phyloP scores from a whole-genome alignment of 1,140 invertebrate species.

The Bombus picipes region DNA sequence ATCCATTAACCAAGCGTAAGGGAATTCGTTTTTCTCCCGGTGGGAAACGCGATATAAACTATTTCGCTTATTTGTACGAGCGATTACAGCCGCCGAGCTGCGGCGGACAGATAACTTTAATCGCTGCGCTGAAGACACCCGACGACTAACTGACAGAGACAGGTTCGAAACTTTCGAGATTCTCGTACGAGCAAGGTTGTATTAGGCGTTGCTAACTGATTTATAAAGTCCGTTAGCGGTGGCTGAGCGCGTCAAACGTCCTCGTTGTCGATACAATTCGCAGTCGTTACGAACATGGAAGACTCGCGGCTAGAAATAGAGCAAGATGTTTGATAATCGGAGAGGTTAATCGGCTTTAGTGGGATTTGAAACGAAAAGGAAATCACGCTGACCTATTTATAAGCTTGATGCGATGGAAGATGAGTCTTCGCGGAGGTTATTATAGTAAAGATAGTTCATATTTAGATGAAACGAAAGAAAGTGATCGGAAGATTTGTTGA shows the following conservation, averaged over 20 bases:
- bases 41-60: background rate
- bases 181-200: constrained; percentile 1
- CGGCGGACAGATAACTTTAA: background rate
- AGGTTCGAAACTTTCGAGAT: constrained; percentile 25
- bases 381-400: background rate
- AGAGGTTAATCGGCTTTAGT: background rate
- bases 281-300: background rate
- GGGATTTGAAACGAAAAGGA: background rate
- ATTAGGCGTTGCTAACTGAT: constrained; percentile 28
- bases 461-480: no score
- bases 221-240: constrained; percentile 34
- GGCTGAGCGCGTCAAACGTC: constrained; percentile 8
- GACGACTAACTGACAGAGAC: constrained; percentile 13
- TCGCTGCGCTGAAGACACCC: background rate
- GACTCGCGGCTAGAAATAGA: background rate
- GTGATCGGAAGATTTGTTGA: no score
- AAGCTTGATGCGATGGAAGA: background rate
- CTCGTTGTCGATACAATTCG: constrained; percentile 35
- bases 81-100: background rate
- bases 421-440: no score
- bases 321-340: background rate
- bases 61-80: background rate
- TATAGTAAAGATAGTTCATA: no score
- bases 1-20: background rate
- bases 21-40: background rate